Evolutionary conservation across 2,797 vertebrate species (phyloP).

Genomic region (Leptodactylus fallax): DNA sequence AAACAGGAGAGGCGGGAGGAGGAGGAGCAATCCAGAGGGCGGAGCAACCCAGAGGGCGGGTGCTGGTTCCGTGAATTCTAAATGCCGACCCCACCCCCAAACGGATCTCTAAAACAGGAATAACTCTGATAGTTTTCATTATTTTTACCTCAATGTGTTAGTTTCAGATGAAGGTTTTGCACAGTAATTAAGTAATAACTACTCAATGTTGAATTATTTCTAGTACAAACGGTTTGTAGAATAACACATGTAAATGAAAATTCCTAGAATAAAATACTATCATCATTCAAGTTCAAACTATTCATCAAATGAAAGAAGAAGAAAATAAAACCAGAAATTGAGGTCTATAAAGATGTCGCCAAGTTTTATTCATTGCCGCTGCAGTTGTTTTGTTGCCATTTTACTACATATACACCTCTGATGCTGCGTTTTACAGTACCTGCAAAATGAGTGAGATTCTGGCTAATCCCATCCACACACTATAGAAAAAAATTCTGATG

Average conservation of each 20-base stretch:
- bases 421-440: too few relatives aligned
- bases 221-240: not conserved
- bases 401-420: not conserved
- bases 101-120: too few relatives aligned
- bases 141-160: not conserved
- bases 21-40: too few relatives aligned
- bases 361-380: constrained; percentile 4
- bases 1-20: too few relatives aligned
- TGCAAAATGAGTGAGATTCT: too few relatives aligned
- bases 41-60: too few relatives aligned
- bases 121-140: not conserved
- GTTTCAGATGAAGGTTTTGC: not conserved
- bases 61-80: too few relatives aligned
- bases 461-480: too few relatives aligned
- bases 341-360: not conserved
- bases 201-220: not conserved
- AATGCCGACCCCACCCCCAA: too few relatives aligned
- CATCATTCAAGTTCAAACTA: not conserved
- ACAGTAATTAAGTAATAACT: not conserved
- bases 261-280: not conserved
- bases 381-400: not conserved
- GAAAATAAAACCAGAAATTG: not conserved
- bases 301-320: not conserved
- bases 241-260: not conserved
- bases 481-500: too few relatives aligned